Conservation (phyloP, 1,140 invertebrate genomes). For the Macrotrachela quadricornifera region DNA sequence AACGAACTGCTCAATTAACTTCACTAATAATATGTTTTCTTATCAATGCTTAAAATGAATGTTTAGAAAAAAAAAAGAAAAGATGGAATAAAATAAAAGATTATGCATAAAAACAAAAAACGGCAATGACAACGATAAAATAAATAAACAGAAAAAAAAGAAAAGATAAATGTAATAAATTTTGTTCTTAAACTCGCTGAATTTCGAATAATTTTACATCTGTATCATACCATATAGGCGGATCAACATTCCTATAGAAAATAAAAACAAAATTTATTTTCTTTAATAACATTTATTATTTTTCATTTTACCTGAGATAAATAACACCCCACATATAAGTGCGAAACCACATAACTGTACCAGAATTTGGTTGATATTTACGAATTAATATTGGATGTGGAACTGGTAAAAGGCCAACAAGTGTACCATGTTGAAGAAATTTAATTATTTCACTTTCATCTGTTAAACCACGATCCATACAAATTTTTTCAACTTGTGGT, state of each 20-base stretch:
- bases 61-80: no score
- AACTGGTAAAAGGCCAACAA: slow-evolving; percentile 87
- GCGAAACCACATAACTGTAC: slow-evolving; percentile 93
- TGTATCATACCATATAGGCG: slow-evolving; percentile 97
- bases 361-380: slow-evolving; percentile 92
- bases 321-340: slow-evolving; percentile 99
- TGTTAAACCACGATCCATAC: slow-evolving; percentile 91
- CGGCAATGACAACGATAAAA: neutral
- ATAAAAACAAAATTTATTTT: no score
- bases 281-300: no score
- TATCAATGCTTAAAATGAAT: no score
- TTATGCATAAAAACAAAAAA: no score
- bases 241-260: slow-evolving; percentile 64
- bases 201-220: slow-evolving; percentile 87
- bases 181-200: neutral
- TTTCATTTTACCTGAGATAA: slow-evolving; percentile 50
- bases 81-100: no score
- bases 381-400: slow-evolving; percentile 95
- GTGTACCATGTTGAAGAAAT: slow-evolving; percentile 90
- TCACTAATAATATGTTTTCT: no score
- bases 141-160: neutral
- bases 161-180: neutral
- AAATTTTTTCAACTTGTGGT: slow-evolving; percentile 98
- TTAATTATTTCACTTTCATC: slow-evolving; percentile 98
- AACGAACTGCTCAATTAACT: no score